Evolutionary conservation across 2,888 invertebrate genomes (phyloP).

Genomic region (Lysandra bellargus): DNA sequence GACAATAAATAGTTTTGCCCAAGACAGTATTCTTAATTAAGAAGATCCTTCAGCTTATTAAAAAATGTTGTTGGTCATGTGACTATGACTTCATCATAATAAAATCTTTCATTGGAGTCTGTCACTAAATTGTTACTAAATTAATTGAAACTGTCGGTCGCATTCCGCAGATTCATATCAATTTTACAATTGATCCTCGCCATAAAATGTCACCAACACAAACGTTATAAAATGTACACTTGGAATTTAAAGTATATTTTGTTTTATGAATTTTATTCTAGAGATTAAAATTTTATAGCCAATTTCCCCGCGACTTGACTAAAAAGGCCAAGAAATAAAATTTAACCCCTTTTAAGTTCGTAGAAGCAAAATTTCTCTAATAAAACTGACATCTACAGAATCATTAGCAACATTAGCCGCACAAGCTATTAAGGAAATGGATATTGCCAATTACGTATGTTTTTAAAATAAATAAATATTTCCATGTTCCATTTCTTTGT

Average conservation of each 20-base stretch:
- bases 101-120: background rate
- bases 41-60: background rate
- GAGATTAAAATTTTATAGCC: background rate
- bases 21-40: background rate
- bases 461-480: background rate
- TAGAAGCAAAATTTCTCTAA: background rate
- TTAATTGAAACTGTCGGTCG: background rate
- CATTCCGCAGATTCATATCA: background rate
- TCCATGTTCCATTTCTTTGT: background rate
- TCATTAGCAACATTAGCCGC: background rate
- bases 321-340: background rate
- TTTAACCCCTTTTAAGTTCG: background rate
- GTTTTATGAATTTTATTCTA: background rate
- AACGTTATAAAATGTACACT: background rate
- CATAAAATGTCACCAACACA: background rate
- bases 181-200: background rate
- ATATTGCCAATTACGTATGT: background rate
- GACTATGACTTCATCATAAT: background rate
- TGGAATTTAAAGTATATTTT: background rate
- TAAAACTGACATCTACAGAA: background rate
- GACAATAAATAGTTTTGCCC: background rate
- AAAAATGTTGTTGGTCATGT: background rate
- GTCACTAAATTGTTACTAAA: background rate
- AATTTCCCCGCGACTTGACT: background rate
- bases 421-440: background rate